These are phyloP conservation scores for Himalopsyche kuldschensis DNA, from an alignment of 2,888 invertebrate species.

Conservation along the genomic window DNA sequence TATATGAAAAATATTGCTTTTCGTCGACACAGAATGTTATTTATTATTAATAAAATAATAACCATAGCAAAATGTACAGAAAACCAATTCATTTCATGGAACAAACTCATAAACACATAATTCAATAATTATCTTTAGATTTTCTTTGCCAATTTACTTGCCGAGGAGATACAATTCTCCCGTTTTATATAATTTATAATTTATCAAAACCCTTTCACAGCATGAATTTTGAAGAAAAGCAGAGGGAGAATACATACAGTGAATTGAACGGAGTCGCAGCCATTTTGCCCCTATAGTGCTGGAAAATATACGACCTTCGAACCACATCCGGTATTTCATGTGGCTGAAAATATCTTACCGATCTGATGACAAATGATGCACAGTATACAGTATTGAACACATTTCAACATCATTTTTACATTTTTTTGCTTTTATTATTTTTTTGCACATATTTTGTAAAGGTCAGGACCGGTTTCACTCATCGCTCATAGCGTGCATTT, in stretches of 20 bases:
- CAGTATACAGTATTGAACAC: too few relatives aligned
- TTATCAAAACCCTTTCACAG: background rate
- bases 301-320: background rate
- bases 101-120: background rate
- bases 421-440: too few relatives aligned
- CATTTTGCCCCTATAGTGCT: background rate
- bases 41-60: background rate
- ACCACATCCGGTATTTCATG: background rate
- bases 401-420: too few relatives aligned
- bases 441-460: too few relatives aligned
- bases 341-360: background rate
- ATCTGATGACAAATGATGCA: too few relatives aligned
- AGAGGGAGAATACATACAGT: background rate
- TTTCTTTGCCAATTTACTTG: background rate
- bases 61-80: background rate
- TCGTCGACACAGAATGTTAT: background rate
- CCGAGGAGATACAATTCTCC: background rate
- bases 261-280: background rate
- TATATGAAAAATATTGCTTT: background rate
- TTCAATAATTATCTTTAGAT: background rate
- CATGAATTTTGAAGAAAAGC: background rate
- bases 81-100: background rate
- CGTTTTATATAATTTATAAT: background rate
- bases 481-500: too few relatives aligned
- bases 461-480: too few relatives aligned